Conservation (phyloP, 2,888 invertebrate genomes). For the Drosophila putrida region DNA sequence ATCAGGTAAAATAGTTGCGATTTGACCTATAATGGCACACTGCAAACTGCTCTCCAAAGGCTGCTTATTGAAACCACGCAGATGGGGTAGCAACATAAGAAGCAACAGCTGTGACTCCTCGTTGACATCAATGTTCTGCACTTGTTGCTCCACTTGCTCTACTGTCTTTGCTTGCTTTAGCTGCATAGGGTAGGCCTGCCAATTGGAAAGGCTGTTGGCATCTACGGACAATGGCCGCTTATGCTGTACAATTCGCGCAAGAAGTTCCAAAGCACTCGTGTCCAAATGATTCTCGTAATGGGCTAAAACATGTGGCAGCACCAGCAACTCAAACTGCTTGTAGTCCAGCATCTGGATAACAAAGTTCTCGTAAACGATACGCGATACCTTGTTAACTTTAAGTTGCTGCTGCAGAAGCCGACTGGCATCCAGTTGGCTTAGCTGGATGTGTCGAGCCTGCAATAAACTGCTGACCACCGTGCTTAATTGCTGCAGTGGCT, state of each 20-base stretch:
- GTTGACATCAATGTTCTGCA: constrained; percentile 65
- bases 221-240: constrained; percentile 89
- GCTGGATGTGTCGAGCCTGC: constrained; percentile 87
- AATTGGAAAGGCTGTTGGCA: constrained; percentile 87
- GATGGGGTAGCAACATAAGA: constrained; percentile 79
- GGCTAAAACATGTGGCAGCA: constrained; percentile 89
- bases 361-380: constrained; percentile 88
- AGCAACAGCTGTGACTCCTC: constrained; percentile 83
- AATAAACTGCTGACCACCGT: constrained; percentile 87
- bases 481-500: constrained; percentile 42
- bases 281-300: constrained; percentile 87
- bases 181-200: constrained; percentile 89
- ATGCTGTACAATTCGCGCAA: constrained; percentile 89
- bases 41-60: constrained; percentile 40
- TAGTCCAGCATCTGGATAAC: constrained; percentile 89
- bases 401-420: constrained; percentile 89
- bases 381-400: constrained; percentile 86
- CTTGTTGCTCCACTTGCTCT: constrained; percentile 58
- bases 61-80: constrained; percentile 68
- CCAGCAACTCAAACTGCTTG: constrained; percentile 90
- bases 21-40: constrained; percentile 31
- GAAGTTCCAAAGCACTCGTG: constrained; percentile 87
- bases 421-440: constrained; percentile 91
- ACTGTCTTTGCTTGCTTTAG: constrained; percentile 83
- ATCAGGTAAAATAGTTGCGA: constrained; percentile 4